phyloP scores from a whole-genome alignment of 2,113 vertebrate species.

The Gopherus flavomarginatus region DNA sequence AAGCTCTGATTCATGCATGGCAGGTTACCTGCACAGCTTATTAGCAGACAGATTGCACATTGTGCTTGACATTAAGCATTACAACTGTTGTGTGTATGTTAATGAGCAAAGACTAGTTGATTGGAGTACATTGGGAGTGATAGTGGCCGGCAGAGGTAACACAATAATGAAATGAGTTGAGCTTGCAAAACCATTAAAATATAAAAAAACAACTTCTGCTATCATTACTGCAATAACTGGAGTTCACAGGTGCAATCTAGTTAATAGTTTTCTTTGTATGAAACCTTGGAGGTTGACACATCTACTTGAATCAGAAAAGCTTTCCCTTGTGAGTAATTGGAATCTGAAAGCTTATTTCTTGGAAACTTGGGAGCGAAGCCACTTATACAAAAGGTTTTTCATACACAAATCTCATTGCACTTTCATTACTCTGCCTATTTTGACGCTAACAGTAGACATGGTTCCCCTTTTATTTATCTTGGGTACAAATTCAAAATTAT shows the following conservation, averaged over 20 bases:
- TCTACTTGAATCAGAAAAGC: background rate
- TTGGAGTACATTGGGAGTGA: background rate
- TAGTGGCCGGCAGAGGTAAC: background rate
- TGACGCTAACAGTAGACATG: background rate
- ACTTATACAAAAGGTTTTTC: background rate
- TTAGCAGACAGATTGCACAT: conserved; percentile 19
- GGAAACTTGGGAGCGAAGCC: background rate
- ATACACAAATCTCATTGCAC: background rate
- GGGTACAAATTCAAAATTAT: background rate
- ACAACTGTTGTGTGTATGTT: background rate
- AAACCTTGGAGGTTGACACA: background rate
- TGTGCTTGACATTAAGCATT: conserved; percentile 12
- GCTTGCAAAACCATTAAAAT: background rate
- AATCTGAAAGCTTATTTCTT: background rate
- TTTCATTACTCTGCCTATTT: background rate
- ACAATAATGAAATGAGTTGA: conserved; percentile 2
- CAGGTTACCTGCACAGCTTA: background rate
- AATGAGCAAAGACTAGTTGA: conserved; percentile 22
- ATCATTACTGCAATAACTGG: background rate
- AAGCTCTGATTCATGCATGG: conserved; percentile 25
- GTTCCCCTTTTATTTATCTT: background rate
- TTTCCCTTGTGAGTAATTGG: conserved; percentile 10
- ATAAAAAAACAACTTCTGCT: background rate
- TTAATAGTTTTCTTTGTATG: background rate
- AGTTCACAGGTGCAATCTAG: background rate